phyloP scores from a whole-genome alignment of 1,140 invertebrate species.

The Micrasema minimum region DNA sequence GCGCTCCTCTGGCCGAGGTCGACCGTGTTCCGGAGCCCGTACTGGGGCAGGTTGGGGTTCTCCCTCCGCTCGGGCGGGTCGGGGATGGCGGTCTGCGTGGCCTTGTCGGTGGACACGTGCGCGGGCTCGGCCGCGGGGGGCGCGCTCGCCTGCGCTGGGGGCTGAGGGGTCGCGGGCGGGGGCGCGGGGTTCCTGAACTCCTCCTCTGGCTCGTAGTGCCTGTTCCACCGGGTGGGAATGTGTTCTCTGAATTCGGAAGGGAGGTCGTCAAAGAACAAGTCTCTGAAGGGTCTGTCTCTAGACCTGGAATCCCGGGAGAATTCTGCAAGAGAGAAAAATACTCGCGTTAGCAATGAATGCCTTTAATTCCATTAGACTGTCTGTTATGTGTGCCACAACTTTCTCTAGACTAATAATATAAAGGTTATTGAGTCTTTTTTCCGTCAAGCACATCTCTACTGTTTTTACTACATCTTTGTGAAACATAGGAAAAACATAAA shows the following conservation, averaged over 20 bases:
- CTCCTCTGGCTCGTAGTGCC: constrained; percentile 58
- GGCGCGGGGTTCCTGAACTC: constrained; percentile 60
- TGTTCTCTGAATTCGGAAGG: constrained; percentile 70
- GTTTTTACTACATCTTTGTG: no score
- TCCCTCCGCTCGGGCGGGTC: constrained; percentile 53
- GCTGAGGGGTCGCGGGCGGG: constrained; percentile 58
- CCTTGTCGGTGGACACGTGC: constrained; percentile 56
- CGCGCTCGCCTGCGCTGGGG: constrained; percentile 55
- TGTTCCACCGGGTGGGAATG: constrained; percentile 67
- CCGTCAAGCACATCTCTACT: no score
- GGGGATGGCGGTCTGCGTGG: constrained; percentile 66
- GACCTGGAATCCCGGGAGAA: constrained; percentile 61
- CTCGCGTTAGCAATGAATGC: no score
- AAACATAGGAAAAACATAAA: no score
- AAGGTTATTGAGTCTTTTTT: no score
- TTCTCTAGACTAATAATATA: no score
- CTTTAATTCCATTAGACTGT: no score
- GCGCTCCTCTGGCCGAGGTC: constrained; percentile 78
- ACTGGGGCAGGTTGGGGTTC: constrained; percentile 68
- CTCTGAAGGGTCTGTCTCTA: constrained; percentile 63
- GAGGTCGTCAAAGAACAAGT: constrained; percentile 70
- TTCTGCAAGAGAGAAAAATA: constrained; percentile 60
- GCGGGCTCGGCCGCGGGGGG: constrained; percentile 49
- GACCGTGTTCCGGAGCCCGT: constrained; percentile 79
- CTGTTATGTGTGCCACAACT: no score